Evolutionary conservation across 2,113 vertebrate species (phyloP).

Genomic region (Phalacrocorax brasilianus): DNA sequence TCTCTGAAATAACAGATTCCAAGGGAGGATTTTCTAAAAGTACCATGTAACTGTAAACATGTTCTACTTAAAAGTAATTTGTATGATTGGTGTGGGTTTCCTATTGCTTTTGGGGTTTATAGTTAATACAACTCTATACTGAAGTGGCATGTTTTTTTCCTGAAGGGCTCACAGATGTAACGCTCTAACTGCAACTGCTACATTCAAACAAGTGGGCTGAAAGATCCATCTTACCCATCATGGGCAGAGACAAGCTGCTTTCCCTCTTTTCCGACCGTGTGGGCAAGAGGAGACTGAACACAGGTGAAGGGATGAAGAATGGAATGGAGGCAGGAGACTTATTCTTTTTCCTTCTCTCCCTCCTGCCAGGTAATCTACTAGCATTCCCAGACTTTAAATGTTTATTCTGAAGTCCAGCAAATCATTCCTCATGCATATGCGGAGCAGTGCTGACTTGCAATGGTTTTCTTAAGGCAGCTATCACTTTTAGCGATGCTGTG

Average conservation of each 20-base stretch:
- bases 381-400: not conserved
- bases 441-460: not conserved
- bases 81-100: not conserved
- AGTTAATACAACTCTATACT: not conserved
- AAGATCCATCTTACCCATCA: not conserved
- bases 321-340: accelerated
- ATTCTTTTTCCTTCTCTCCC: not conserved
- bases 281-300: not conserved
- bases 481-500: not conserved
- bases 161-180: not conserved
- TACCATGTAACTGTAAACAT: not conserved
- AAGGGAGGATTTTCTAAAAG: not conserved
- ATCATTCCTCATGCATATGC: not conserved
- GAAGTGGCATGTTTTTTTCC: not conserved
- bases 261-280: not conserved
- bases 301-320: not conserved
- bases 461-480: not conserved
- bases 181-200: not conserved
- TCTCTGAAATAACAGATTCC: not conserved
- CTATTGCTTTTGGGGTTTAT: not conserved
- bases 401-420: not conserved
- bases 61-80: not conserved
- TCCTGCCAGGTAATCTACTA: not conserved
- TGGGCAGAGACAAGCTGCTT: not conserved
- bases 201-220: not conserved